These are phyloP conservation scores for Piaya cayana DNA, from an alignment of 2,113 vertebrate genomes.

Conservation along the genomic window DNA sequence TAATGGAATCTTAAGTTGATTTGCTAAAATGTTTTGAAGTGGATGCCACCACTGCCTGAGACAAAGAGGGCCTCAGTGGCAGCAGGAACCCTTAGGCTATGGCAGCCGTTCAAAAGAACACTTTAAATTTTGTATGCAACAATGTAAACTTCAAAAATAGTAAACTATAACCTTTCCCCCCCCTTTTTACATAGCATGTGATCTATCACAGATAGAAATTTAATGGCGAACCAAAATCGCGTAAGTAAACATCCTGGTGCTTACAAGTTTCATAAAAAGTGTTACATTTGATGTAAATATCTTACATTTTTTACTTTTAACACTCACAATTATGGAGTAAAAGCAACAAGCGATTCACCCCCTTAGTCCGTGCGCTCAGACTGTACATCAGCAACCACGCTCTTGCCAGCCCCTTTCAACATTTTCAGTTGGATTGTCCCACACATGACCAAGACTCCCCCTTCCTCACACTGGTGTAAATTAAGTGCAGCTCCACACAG, in stretches of 20 bases:
- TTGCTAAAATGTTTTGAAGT: conserved; percentile 78
- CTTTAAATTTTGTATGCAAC: conserved; percentile 78
- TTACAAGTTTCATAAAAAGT: conserved; percentile 80
- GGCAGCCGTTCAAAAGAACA: conserved; percentile 78
- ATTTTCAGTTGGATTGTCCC: conserved; percentile 47
- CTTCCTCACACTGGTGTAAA: neutral
- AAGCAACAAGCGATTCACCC: conserved; percentile 68
- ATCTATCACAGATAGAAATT: conserved; percentile 85
- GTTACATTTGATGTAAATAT: conserved; percentile 73
- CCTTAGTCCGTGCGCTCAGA: conserved; percentile 27
- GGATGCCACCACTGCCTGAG: conserved; percentile 68
- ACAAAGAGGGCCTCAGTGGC: conserved; percentile 68
- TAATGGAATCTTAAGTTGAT: conserved; percentile 79
- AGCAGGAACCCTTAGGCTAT: conserved; percentile 73
- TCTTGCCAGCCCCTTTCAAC: conserved; percentile 33
- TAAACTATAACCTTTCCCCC: conserved; percentile 76
- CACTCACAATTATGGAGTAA: conserved; percentile 73
- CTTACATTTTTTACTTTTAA: conserved; percentile 63
- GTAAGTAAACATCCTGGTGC: conserved; percentile 77
- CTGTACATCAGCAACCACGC: conserved; percentile 1
- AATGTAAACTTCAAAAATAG: conserved; percentile 87
- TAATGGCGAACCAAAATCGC: conserved; percentile 78
- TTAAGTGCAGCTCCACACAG: conserved; percentile 25
- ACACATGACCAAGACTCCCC: neutral
- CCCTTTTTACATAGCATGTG: conserved; percentile 73